phyloP scores from a whole-genome alignment of 2,113 vertebrate genomes.

The Psilopogon haemacephalus region DNA sequence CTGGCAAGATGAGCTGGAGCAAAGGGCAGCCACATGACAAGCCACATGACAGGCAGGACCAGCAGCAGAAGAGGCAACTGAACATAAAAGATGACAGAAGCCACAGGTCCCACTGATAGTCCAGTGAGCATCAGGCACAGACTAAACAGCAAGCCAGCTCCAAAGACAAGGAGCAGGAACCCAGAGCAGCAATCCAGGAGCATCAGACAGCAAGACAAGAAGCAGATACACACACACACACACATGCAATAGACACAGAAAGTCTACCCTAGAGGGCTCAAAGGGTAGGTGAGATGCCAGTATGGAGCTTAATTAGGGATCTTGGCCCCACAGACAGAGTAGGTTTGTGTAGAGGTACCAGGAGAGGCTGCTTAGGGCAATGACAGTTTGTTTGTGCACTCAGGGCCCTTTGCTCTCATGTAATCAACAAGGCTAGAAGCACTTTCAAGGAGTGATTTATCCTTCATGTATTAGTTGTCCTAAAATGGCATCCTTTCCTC shows the following conservation, averaged over 20 bases:
- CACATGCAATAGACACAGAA: not conserved
- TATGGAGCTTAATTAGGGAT: not conserved
- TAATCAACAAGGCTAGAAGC: not conserved
- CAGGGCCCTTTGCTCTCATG: not conserved
- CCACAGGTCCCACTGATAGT: not conserved
- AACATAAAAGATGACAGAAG: not conserved
- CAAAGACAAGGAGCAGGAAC: rapidly evolving
- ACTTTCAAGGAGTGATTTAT: not conserved
- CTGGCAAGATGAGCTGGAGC: not conserved
- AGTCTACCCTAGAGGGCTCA: not conserved
- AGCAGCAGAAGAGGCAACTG: not conserved
- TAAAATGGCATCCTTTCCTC: slow-evolving; percentile 31
- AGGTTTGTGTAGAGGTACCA: not conserved
- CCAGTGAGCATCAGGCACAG: not conserved
- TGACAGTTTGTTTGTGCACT: not conserved
- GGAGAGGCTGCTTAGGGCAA: not conserved
- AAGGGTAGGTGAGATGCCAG: rapidly evolving
- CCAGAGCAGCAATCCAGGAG: not conserved
- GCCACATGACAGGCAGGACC: not conserved
- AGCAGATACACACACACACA: not conserved
- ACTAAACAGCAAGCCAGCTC: not conserved
- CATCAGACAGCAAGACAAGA: not conserved
- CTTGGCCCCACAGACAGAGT: not conserved
- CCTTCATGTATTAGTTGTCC: not conserved
- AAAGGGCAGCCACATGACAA: not conserved